These are phyloP conservation scores for Himalopsyche phryganea DNA, from an alignment of 1,140 invertebrate genomes.

Conservation along the genomic window DNA sequence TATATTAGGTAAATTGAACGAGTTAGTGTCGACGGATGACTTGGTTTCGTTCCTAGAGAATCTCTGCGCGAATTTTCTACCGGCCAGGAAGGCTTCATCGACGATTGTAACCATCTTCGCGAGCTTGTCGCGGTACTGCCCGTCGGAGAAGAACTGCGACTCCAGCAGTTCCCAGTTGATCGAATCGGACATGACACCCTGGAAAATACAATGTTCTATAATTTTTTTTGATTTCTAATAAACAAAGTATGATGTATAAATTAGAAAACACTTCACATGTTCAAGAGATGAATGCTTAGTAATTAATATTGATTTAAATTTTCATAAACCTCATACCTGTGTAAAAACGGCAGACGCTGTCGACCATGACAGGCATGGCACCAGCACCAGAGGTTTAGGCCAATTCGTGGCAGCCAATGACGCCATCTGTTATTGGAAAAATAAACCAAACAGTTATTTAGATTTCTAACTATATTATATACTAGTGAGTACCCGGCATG, in stretches of 20 bases:
- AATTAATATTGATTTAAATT: too few relatives aligned
- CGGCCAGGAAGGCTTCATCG: constrained; percentile 72
- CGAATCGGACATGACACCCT: constrained; percentile 92
- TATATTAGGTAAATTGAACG: constrained; percentile 20
- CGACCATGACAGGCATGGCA: constrained; percentile 96
- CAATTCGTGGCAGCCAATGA: constrained; percentile 92
- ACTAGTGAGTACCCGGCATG: too few relatives aligned
- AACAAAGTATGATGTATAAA: neutral
- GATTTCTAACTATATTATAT: neutral
- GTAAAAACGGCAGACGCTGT: constrained; percentile 96
- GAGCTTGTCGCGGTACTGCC: constrained; percentile 75
- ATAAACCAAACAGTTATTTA: neutral
- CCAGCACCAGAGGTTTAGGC: constrained; percentile 86
- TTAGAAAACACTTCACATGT: too few relatives aligned
- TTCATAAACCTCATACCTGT: too few relatives aligned
- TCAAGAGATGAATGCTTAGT: neutral
- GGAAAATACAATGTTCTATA: constrained; percentile 32
- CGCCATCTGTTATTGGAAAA: constrained; percentile 77
- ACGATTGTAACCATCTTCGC: constrained; percentile 74
- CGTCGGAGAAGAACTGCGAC: constrained; percentile 83
- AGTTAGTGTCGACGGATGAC: constrained; percentile 2
- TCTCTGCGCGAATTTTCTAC: constrained; percentile 75
- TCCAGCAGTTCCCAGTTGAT: constrained; percentile 92
- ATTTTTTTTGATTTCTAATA: neutral
- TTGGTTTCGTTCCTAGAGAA: constrained; percentile 49